Evolutionary conservation across 2,113 vertebrate genomes (phyloP).

Genomic region (Pogonocichla stellata): DNA sequence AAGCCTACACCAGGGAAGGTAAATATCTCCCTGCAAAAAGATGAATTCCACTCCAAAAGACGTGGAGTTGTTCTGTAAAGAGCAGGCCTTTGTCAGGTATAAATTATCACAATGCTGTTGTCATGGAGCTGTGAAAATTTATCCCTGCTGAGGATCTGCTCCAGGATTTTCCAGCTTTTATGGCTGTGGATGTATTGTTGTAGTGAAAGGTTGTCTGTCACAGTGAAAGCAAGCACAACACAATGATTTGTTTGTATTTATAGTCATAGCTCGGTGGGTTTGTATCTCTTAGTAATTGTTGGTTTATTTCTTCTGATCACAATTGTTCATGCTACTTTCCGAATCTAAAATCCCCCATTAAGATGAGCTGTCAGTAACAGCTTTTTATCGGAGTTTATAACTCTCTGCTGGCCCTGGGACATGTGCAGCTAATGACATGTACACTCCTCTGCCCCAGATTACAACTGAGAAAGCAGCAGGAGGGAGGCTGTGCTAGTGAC

Average conservation of each 20-base stretch:
- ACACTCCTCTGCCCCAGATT: neutral
- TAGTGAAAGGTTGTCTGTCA: neutral
- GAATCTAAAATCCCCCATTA: neutral
- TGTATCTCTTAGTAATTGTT: neutral
- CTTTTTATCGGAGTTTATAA: neutral
- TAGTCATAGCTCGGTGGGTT: neutral
- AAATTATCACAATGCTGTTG: constrained; percentile 12
- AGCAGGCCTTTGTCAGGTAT: neutral
- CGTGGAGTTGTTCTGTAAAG: neutral
- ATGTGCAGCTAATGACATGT: neutral
- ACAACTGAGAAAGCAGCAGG: neutral
- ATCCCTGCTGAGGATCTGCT: neutral
- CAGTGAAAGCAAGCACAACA: neutral
- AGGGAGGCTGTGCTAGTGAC: neutral
- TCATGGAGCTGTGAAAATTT: neutral
- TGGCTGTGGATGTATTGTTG: neutral
- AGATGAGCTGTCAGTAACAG: neutral
- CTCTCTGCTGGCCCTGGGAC: neutral
- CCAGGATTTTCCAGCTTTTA: constrained; percentile 11
- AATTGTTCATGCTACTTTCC: neutral
- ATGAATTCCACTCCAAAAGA: neutral
- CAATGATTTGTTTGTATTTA: constrained; percentile 1
- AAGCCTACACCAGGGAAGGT: neutral
- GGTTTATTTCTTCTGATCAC: neutral
- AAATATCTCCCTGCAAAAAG: neutral